Base-by-base conservation (phyloP, 2,888 invertebrate genomes). In the Scaptodrosophila latifasciaeformis region DNA sequence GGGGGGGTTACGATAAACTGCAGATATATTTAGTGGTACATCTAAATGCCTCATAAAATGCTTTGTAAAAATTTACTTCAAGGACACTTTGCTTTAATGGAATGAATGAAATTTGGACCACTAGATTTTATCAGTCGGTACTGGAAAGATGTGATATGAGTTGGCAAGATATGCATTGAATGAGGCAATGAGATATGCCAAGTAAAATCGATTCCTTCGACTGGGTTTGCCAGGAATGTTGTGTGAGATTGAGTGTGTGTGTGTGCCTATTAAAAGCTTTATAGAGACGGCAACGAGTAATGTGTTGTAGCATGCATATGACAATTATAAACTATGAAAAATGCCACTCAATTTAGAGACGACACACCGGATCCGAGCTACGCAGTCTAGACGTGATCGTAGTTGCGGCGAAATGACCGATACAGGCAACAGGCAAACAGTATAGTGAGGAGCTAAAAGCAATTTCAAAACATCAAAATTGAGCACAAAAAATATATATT, bases 381-480 rank as follows among this genome's bases (percentile, higher is more conserved):
- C 81, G 82, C 46, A 71, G 49, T 66, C 90, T 92, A 92, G 80
- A 92, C 92, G 43, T 93, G 93, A 88, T 96, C 94, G 87, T 96
- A 97, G 86, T 95, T 96, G 86, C 92, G 93, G 84, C 95, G 93
- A 85, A 98, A 96, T 71, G 96, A 94, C 82, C 96, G 92, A 67
- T 95, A 96, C 86, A 98, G 89, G 85, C 94, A 95, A 89, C 97
- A 97, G 24, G 97, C 95, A 86, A 96, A 96, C 62, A 95, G 88
- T 50, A 97, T 93, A 44, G 96, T 97, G 78, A 97, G 88, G 45
- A 97, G 88, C 95, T 94, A 89, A n/a, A n/a, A n/a, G n/a, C n/a
- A n/a, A 77, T 67, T 61, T 65, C 44, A 62, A 46, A 56, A 21
- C 13, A 7, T 37, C 9, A 37, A 37, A n/a, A n/a, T n/a, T 37